These are phyloP conservation scores for Nemopilema nomurai DNA, from an alignment of 30 jellyfish, hydroid and myxozoan species.

Conservation along the genomic window DNA sequence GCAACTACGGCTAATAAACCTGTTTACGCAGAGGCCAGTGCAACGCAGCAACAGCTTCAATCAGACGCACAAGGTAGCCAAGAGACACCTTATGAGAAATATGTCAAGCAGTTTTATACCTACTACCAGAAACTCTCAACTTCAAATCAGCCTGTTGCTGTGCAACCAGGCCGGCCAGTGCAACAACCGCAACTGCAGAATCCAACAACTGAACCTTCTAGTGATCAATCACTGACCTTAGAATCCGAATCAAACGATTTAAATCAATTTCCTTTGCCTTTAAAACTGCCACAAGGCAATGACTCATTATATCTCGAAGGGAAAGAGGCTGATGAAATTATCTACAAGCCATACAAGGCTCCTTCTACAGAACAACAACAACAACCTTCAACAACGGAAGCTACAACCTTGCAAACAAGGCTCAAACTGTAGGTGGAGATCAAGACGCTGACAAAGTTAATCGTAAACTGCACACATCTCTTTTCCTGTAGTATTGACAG, in stretches of 20 bases:
- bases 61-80: background rate
- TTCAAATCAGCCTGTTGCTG: background rate
- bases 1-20: background rate
- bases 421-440: too few relatives aligned
- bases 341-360: background rate
- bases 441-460: too few relatives aligned
- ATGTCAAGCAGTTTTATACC: constrained; percentile 7
- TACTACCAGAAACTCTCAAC: constrained; percentile 7
- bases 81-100: constrained; percentile 12
- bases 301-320: constrained; percentile 23
- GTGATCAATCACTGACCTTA: background rate
- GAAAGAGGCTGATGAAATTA: constrained; percentile 33
- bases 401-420: background rate
- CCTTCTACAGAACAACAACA: background rate
- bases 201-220: background rate
- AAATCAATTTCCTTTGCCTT: background rate
- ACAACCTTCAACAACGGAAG: constrained; percentile 6
- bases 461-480: too few relatives aligned
- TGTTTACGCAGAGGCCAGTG: background rate
- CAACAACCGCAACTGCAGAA: background rate
- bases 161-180: background rate
- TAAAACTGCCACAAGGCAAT: background rate
- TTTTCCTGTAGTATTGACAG: too few relatives aligned
- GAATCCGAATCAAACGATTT: too few relatives aligned
- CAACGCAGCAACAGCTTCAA: background rate